Base-by-base conservation (phyloP, 1,140 invertebrate species). In the Vanessa tameamea region DNA sequence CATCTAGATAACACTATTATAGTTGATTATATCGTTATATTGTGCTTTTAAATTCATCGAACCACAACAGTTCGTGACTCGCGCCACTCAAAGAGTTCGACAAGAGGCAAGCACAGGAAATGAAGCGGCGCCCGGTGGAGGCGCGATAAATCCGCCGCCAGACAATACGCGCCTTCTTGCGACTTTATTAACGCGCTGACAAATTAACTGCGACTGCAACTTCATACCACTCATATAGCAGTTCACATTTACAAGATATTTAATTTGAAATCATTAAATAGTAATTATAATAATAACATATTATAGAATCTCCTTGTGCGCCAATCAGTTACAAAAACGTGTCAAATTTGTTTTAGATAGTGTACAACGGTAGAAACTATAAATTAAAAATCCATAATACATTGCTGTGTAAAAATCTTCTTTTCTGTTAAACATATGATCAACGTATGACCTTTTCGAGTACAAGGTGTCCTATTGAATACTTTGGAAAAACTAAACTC, bases 71-170 rank as follows among this genome's bases (percentile, higher is more conserved):
- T 73, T 50, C 65, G 13, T 79, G 31, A 57, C 66, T 81, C 78
- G 64, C 13, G 13, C 66, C 78, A 53, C 16, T 5, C 47, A 50
- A 65, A 77, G 81, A 87, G 83, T 89, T 91, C 87, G 87, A 89
- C 87, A 88, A 87, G 87, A 89, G 87, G 81, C 81, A 81, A 82
- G 85, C 82, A 75, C 82, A 86, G 87, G 89, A 90, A 90, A 89
- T 90, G 88, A 90, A 90, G 79, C 82, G 83, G 78, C 69, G 77
- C 82, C 81, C 86, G 87, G 81, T 78, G 82, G 79, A 79, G 82
- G 73, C 79, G 70, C 84, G 86, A 87, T 86, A 86, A 84, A 83
- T 84, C 81, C 81, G 67, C 57, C 74, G 66, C 51, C 68, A 84
- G 77, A 88, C 86, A 88, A 87, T 87, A 61, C 57, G 84, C 75